Conservation (phyloP, 2,797 vertebrate species). For the Pipistrellus pygmaeus region DNA sequence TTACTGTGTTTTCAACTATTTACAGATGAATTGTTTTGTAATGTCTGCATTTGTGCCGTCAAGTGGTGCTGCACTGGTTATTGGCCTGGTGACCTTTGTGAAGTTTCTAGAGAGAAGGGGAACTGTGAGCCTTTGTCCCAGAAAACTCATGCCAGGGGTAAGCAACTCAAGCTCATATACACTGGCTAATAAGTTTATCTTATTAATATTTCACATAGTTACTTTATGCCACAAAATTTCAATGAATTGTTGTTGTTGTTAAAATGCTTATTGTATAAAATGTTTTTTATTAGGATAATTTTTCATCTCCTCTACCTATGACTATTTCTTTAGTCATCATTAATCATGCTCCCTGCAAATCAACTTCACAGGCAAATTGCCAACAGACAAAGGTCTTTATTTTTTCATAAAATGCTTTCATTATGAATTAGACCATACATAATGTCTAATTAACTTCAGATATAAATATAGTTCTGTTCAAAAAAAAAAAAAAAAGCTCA, state of each 20-base stretch:
- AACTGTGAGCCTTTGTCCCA: neutral
- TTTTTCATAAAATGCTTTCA: conserved; percentile 62
- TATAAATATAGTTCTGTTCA: conserved; percentile 37
- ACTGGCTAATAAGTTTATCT: neutral
- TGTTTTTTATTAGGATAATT: conserved; percentile 56
- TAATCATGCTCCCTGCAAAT: conserved; percentile 70
- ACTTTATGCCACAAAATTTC: conserved; percentile 24
- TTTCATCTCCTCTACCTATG: conserved; percentile 69
- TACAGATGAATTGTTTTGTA: neutral
- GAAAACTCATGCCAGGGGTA: neutral
- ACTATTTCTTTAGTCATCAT: conserved; percentile 54
- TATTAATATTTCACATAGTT: conserved; percentile 45
- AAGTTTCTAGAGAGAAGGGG: neutral
- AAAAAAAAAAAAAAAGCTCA: neutral
- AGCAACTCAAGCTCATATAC: conserved; percentile 21
- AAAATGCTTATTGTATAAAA: conserved; percentile 48
- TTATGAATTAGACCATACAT: conserved; percentile 51
- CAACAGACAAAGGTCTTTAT: conserved; percentile 35
- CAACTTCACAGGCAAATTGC: conserved; percentile 42
- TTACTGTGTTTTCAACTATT: neutral
- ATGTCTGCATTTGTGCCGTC: neutral
- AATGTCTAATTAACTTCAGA: conserved; percentile 60
- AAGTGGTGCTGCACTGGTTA: neutral
- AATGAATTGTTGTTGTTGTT: neutral
- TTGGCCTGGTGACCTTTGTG: neutral